phyloP scores from a whole-genome alignment of 1,140 invertebrate species.

The Cyclargus thomasi region DNA sequence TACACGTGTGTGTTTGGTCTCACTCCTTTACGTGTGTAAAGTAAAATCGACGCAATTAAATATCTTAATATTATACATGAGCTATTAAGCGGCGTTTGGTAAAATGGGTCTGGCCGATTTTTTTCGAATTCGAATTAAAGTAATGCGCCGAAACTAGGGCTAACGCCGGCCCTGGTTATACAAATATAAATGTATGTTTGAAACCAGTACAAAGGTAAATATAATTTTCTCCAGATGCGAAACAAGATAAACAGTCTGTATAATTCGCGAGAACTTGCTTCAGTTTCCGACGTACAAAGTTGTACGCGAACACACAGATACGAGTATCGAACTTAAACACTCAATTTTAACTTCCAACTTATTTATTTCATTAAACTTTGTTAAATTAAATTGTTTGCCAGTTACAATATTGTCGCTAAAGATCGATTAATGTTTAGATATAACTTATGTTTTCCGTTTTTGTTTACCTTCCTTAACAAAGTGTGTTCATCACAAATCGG shows the following conservation, averaged over 20 bases:
- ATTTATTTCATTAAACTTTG: constrained; percentile 12
- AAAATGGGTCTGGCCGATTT: no score
- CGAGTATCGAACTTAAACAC: constrained; percentile 31
- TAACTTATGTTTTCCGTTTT: no score
- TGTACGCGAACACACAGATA: constrained; percentile 21
- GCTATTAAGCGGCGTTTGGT: no score
- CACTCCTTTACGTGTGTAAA: no score
- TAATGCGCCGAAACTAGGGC: no score
- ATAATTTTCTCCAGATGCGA: constrained; percentile 31
- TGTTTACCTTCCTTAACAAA: no score
- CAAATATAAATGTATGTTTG: not conserved
- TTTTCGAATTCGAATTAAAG: no score
- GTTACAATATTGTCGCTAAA: not conserved
- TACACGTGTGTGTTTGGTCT: no score
- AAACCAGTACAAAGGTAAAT: constrained; percentile 20
- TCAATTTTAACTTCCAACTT: constrained; percentile 18
- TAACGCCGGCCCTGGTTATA: no score
- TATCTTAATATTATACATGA: no score
- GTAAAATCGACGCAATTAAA: no score
- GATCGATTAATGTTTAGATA: not conserved
- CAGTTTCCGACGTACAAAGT: constrained; percentile 17
- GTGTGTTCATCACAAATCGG: no score
- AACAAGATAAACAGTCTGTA: constrained; percentile 39
- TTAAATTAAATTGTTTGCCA: not conserved
- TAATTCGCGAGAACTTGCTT: constrained; percentile 32